These are phyloP conservation scores for Reticulitermes speratus DNA, from an alignment of 1,140 invertebrate species.

Conservation along the genomic window DNA sequence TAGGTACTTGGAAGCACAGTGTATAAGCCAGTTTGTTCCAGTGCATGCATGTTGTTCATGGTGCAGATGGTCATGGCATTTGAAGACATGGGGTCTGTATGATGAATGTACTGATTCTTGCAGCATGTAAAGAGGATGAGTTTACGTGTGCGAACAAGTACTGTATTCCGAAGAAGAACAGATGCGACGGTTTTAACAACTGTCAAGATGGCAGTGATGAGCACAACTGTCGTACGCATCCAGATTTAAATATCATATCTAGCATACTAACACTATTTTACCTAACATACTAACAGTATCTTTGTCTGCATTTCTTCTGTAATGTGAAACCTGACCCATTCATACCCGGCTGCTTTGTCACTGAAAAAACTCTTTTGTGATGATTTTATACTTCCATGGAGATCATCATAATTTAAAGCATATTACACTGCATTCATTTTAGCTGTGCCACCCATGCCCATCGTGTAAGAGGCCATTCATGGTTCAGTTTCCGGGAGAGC, in stretches of 20 bases:
- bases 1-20: no score
- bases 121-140: constrained; percentile 45
- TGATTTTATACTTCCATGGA: no score
- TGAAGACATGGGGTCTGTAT: not conserved
- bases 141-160: constrained; percentile 55
- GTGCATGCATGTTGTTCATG: not conserved
- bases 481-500: no score
- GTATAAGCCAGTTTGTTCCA: not conserved
- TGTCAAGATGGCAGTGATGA: constrained; percentile 70
- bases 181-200: constrained; percentile 69
- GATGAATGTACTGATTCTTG: constrained; percentile 26
- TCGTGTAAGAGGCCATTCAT: no score
- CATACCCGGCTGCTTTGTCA: no score
- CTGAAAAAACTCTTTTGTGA: no score
- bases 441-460: no score
- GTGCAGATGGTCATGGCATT: not conserved
- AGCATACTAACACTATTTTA: no score
- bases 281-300: not conserved
- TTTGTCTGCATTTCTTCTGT: no score
- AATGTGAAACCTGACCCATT: no score
- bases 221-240: constrained; percentile 70
- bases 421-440: no score
- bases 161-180: constrained; percentile 60
- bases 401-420: no score
- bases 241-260: not conserved